phyloP scores from a whole-genome alignment of 2,888 invertebrate species.

The Lathronympha strigana region DNA sequence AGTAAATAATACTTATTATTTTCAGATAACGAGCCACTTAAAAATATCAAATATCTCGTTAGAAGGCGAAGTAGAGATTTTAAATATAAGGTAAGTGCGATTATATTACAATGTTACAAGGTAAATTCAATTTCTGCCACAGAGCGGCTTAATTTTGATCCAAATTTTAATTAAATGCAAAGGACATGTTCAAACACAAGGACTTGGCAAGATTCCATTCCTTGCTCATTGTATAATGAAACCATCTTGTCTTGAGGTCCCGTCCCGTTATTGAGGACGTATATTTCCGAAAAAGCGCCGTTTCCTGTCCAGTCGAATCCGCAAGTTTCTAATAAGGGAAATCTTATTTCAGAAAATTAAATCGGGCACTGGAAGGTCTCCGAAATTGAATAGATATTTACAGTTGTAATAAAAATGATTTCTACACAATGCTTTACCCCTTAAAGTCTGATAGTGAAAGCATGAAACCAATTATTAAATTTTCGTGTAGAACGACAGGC shows the following conservation, averaged over 20 bases:
- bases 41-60: conserved; percentile 86
- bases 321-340: not conserved
- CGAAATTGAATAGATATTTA: not conserved
- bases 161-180: conserved; percentile 30
- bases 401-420: not conserved
- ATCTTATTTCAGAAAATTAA: not conserved
- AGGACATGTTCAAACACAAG: conserved; percentile 23
- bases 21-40: conserved; percentile 87
- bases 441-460: no score
- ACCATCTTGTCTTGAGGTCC: conserved; percentile 14
- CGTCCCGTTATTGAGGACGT: conserved; percentile 1
- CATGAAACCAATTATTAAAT: no score
- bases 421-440: no score
- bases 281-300: not conserved
- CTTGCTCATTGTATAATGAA: conserved; percentile 19
- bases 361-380: not conserved
- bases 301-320: not conserved
- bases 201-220: conserved; percentile 34
- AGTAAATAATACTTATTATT: conserved; percentile 47
- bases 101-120: conserved; percentile 9
- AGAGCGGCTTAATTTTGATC: conserved; percentile 8
- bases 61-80: conserved; percentile 86
- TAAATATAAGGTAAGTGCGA: conserved; percentile 87
- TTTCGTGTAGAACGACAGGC: no score
- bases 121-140: conserved; percentile 19